Percentiles rank a stretch among this genome's conserved stretches.
phyloP scores from a whole-genome alignment of 2,888 invertebrate species.

The Podotricha telesiphe region DNA sequence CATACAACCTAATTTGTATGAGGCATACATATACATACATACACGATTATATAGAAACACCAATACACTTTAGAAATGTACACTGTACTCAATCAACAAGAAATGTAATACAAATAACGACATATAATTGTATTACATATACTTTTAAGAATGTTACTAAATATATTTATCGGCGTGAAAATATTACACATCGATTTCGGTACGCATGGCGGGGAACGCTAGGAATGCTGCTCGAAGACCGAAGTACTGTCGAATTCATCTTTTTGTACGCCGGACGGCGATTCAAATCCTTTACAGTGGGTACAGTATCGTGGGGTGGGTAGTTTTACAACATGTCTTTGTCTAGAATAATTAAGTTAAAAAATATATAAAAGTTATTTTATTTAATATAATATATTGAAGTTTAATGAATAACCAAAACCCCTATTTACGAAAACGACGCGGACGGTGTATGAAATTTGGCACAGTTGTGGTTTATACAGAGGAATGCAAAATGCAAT shows the following conservation, averaged over 20 bases:
- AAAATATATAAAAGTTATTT: too few species aligned
- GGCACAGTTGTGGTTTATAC: too few species aligned
- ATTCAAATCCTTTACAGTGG: not conserved
- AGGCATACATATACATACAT: not conserved
- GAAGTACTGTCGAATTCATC: slow-evolving; percentile 30
- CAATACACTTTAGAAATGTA: not conserved
- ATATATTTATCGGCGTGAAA: slow-evolving; percentile 28
- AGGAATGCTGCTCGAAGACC: slow-evolving; percentile 43
- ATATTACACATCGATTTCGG: slow-evolving; percentile 28
- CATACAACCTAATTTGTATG: not conserved
- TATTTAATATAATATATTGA: too few species aligned
- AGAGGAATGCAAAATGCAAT: too few species aligned
- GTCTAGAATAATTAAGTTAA: not conserved
- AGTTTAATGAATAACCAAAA: too few species aligned
- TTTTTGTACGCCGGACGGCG: slow-evolving; percentile 33
- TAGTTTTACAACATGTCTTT: not conserved
- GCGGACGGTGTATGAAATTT: too few species aligned
- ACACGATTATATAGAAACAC: not conserved
- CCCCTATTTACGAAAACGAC: too few species aligned
- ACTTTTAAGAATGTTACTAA: slow-evolving; percentile 8
- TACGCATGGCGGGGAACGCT: slow-evolving; percentile 27
- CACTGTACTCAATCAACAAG: not conserved
- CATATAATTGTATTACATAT: slow-evolving; percentile 17
- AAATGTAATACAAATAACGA: not conserved
- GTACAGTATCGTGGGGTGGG: not conserved